phyloP scores from a whole-genome alignment of 1,140 invertebrate genomes.

The Halesus radiatus region DNA sequence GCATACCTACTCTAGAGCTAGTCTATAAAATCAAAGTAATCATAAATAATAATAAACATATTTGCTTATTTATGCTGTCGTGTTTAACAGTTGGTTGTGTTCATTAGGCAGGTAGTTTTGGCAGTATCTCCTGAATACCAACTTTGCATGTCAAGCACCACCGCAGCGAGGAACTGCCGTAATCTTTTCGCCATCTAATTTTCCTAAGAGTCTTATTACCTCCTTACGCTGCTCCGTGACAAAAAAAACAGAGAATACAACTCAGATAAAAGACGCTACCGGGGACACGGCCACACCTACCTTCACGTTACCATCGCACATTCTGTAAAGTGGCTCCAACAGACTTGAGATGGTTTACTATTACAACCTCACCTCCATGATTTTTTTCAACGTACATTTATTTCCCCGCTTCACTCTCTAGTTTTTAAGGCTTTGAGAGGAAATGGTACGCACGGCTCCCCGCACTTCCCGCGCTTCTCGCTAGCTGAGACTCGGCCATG shows the following conservation, averaged over 20 bases:
- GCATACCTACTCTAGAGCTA: no score
- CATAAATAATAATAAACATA: no score
- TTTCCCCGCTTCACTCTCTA: background rate
- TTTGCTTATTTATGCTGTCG: no score
- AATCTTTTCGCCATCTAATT: conserved; percentile 17
- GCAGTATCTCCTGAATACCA: no score
- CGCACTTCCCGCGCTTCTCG: conserved; percentile 1
- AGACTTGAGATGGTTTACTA: conserved; percentile 1
- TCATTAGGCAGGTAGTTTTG: no score
- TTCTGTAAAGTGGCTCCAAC: conserved; percentile 6
- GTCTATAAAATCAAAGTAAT: no score
- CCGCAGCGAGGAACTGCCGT: background rate
- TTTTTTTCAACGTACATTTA: background rate
- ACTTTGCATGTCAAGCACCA: background rate
- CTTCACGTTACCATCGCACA: background rate
- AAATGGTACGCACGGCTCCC: conserved; percentile 10
- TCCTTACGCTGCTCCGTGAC: conserved; percentile 28
- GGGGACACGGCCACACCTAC: background rate
- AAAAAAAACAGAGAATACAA: conserved; percentile 14
- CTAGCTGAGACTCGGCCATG: background rate
- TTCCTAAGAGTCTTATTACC: conserved; percentile 43
- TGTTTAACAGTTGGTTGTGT: no score
- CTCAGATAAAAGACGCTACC: background rate
- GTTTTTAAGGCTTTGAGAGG: background rate
- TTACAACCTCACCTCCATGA: background rate